phyloP scores from a whole-genome alignment of 64 coral and sea anemone genomes.

The Montipora foliosa region DNA sequence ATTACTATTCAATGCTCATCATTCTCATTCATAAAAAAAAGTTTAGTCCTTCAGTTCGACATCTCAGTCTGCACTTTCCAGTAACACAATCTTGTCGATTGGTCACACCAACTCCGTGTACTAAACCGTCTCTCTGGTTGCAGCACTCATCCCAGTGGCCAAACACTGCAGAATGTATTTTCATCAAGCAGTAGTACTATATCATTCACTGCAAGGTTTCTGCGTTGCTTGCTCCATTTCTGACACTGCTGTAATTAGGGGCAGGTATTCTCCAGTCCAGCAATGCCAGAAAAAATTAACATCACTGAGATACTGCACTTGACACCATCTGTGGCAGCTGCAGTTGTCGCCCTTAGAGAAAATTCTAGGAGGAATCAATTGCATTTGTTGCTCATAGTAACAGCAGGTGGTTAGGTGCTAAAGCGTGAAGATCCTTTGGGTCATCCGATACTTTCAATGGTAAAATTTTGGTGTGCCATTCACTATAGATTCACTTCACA shows the following conservation, averaged over 20 bases:
- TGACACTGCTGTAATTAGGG: slow-evolving; percentile 5
- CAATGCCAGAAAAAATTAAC: not conserved
- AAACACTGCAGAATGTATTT: not conserved
- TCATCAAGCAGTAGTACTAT: not conserved
- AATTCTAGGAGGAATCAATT: not conserved
- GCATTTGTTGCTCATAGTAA: not conserved
- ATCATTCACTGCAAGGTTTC: slow-evolving; percentile 3
- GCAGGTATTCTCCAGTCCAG: not conserved
- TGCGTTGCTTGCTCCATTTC: not conserved
- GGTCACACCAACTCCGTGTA: slow-evolving; percentile 11
- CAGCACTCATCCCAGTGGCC: not conserved
- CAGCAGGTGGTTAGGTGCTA: not conserved
- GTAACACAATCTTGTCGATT: not conserved
- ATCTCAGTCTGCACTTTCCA: not conserved
- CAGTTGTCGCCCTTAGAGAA: not conserved
- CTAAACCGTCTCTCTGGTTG: not conserved
- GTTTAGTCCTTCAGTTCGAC: not conserved
- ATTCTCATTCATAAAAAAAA: not conserved
- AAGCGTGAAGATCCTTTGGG: not conserved
- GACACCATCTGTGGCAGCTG: not conserved
- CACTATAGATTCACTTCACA: slow-evolving; percentile 11
- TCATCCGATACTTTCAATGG: not conserved
- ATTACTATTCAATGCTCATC: no score
- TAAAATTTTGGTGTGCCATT: not conserved
- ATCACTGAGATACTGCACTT: not conserved